Evolutionary conservation across 2,113 vertebrate genomes (phyloP).

Genomic region (Noctilio leporinus): DNA sequence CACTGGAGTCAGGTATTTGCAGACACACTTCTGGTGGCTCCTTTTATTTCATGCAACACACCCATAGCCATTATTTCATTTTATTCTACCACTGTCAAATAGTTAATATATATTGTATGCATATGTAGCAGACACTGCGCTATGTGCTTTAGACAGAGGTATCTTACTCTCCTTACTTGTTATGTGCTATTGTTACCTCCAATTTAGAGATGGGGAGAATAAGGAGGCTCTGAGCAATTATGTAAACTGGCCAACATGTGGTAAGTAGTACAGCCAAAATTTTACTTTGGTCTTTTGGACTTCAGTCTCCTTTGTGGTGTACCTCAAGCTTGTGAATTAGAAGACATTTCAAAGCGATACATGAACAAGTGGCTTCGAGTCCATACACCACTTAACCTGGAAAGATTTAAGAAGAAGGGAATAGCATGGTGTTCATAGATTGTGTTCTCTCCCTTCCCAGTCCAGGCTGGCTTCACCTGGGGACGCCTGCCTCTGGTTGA

Average conservation of each 20-base stretch:
- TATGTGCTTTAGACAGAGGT: neutral
- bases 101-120: neutral
- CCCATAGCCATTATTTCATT: neutral
- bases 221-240: neutral
- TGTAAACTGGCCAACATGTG: neutral
- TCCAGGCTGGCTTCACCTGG: neutral
- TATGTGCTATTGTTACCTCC: neutral
- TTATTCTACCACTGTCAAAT: neutral
- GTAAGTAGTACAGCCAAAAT: neutral
- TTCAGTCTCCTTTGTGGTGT: neutral
- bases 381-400: neutral
- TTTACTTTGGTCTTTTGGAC: neutral
- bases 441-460: neutral
- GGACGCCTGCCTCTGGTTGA: neutral
- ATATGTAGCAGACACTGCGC: neutral
- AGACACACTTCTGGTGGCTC: neutral
- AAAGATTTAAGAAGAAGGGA: neutral
- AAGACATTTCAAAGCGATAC: neutral
- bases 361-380: neutral
- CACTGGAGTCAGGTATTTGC: neutral
- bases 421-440: neutral
- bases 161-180: neutral
- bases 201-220: neutral
- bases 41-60: neutral
- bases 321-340: neutral